Evolutionary conservation across 2,888 invertebrate genomes (phyloP), one percentile per base, ranked within the genome.

Genomic region (Andrena fulva): DNA sequence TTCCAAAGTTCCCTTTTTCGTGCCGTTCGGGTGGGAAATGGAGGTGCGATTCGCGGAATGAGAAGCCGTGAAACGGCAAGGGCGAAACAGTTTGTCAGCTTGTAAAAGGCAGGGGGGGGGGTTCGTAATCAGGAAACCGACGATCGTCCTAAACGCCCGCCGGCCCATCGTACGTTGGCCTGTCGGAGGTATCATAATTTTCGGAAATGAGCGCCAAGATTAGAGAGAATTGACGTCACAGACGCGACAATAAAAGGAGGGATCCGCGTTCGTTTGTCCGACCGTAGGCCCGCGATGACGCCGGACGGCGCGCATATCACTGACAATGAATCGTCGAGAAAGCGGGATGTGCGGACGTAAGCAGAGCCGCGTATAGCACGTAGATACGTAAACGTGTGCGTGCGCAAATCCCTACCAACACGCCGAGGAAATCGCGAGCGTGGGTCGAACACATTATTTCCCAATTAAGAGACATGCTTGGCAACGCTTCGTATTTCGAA

Each of bases 151-250:
- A 76, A 80, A 80, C 59, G 83, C 59, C 29, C 63, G 77, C 16
- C 62, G 72, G 35, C 31, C 33, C 31, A 8, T 59, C n/a, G 68
- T 71, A 33, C 71, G 63, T 73, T 56, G 60, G 60, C 80, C 74
- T 77, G 54, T 50, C 63, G 76, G 68, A 52, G 24, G 56, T 72
- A 81, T 80, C 83, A 74, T 88, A 68, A 87, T 88, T 88, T 88
- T 88, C 84, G 82, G 82, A 85, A 86, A 80, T 84, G 80, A 82
- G 78, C 67, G 63, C 82, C 80, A 85, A 85, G 88, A 88, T 85
- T 84, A 87, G 86, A 75, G 84, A 85, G 83, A 79, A 90, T 90
- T 90, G 90, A 90, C 90, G 90, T 90, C 90, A 90, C 67, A 54
- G 75, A 71, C 74, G 79, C 83, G 82, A 86, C 85, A 88, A 86